These are phyloP conservation scores for Balearica regulorum DNA, from an alignment of 2,797 vertebrate genomes.

Conservation along the genomic window DNA sequence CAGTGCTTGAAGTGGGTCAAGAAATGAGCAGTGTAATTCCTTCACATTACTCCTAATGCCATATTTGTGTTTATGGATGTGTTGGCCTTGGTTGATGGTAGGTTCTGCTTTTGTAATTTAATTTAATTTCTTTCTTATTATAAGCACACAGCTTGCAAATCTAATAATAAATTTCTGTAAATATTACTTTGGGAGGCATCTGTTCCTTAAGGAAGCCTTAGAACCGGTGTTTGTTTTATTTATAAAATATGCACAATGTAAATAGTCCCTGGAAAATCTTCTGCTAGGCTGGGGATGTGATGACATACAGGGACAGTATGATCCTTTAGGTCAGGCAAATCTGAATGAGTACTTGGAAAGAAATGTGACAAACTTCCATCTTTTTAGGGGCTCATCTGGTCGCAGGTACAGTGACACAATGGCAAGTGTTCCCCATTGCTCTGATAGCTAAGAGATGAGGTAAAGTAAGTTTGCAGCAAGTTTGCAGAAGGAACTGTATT, in stretches of 20 bases:
- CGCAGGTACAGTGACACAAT: background rate
- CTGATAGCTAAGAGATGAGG: background rate
- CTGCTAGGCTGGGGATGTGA: background rate
- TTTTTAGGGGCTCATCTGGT: background rate
- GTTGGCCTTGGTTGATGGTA: background rate
- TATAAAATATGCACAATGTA: background rate
- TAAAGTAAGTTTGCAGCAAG: background rate
- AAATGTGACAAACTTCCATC: background rate
- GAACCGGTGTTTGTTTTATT: background rate
- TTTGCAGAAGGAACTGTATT: background rate
- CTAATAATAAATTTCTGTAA: constrained; percentile 31
- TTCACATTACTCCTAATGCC: background rate
- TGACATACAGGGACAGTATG: background rate
- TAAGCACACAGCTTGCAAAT: background rate
- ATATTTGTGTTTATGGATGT: background rate
- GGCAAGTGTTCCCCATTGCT: background rate
- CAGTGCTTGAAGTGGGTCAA: background rate
- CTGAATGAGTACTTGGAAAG: background rate
- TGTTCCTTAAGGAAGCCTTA: background rate
- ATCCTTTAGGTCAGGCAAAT: background rate
- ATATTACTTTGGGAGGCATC: background rate
- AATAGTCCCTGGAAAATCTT: background rate
- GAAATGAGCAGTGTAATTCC: background rate
- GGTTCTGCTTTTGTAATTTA: constrained; percentile 9
- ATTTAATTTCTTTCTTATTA: constrained; percentile 21